Evolutionary conservation across 2,113 vertebrate genomes (phyloP), one percentile per base, ranked within the genome.

Genomic region (Entelurus aequoreus): DNA sequence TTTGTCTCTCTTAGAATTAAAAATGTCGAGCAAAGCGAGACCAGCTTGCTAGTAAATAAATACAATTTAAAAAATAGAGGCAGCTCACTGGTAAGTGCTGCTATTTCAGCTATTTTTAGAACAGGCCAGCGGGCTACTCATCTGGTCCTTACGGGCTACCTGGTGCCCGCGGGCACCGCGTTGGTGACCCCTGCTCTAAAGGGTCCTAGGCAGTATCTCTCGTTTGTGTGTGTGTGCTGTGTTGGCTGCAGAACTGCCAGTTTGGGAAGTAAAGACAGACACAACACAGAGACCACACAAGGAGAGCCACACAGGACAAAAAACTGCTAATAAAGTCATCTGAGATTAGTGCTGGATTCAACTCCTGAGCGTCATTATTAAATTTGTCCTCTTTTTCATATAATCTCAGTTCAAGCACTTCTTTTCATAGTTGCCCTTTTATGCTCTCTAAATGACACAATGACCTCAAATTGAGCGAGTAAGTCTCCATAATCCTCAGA

Each of bases 401-500:
- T 57, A 57, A 44, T 57, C 55, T 57, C 16, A 57, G 10, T 57
- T 57, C 55, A 57, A 46, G 38, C 21, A n/a, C 42, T 9, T 57
- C 55, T 16, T 57, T n/a, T 11, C 42, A 57, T 57, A 19, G 40
- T 57, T 57, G 40, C 38, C 40, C 55, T 57, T 57, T 57, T 6
- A 21, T 57, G 55, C 44, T 38, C n/a, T 38, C 55, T 4, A 42
- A 57, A 57, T 57, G 55, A 57, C 51, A 35, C 54, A 40, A 37
- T 11, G 37, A 9, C 54, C 54, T 57, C 38, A 44, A 44, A 57
- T 57, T 44, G 42, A 57, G 38, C n/a, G 21, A 44, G 40, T 57
- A 15, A 54, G n/a, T 42, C 55, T 21, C 55, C 5, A 13, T 57
- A 57, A 57, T 57, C 55, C 55, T 44, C 40, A 19, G 54, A 57